A percentile compares a stretch with the other conserved stretches of the same genome.
These are phyloP conservation scores for Sorex araneus DNA, from an alignment of 2,113 vertebrate species.

Conservation along the genomic window DNA sequence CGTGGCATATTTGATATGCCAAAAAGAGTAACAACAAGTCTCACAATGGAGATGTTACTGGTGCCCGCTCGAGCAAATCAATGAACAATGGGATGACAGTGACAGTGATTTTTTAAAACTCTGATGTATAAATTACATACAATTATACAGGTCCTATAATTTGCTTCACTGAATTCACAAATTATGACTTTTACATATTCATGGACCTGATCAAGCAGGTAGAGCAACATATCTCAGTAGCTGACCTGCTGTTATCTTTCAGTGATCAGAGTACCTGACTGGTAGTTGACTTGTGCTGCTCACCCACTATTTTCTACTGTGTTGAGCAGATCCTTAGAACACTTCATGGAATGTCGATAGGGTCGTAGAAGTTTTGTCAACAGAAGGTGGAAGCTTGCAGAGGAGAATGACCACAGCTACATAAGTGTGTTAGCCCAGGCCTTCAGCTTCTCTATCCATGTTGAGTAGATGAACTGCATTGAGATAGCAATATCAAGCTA, in stretches of 20 bases:
- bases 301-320: constrained; percentile 92
- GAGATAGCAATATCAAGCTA: constrained; percentile 91
- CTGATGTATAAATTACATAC: background rate
- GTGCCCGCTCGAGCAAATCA: too few species aligned
- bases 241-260: constrained; percentile 92
- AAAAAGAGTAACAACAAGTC: too few species aligned
- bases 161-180: constrained; percentile 92
- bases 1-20: too few species aligned
- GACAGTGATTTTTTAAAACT: constrained; percentile 24
- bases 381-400: constrained; percentile 94
- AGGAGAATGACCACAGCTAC: constrained; percentile 95
- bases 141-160: background rate
- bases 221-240: constrained; percentile 92
- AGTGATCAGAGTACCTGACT: constrained; percentile 94
- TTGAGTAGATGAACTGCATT: constrained; percentile 94
- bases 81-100: too few species aligned
- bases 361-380: constrained; percentile 94
- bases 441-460: constrained; percentile 90
- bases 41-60: too few species aligned
- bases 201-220: constrained; percentile 94
- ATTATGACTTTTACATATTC: constrained; percentile 93
- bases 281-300: constrained; percentile 93
- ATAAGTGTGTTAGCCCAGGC: constrained; percentile 93
- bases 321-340: constrained; percentile 91
- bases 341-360: constrained; percentile 93